Evolutionary conservation across 2,797 vertebrate genomes (phyloP), one percentile per base, ranked within the genome.

Genomic region (Bothrops alternatus): DNA sequence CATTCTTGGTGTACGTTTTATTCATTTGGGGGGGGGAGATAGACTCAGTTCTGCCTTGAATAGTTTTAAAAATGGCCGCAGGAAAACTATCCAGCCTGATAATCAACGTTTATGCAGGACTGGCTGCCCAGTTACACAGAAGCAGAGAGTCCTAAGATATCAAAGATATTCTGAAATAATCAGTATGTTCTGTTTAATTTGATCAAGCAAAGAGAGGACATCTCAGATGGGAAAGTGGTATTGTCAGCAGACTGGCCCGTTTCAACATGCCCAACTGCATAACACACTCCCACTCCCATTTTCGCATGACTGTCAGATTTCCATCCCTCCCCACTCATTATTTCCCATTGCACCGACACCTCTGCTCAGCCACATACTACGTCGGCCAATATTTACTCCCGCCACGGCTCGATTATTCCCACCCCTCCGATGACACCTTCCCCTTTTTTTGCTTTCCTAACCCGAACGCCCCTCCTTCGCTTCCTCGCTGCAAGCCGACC

Each of bases 1-100:
- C 23, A 25, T 18, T 26, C 23, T 63, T 56, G 23, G 56, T 3
- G 50, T 0, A 8, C 18, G 2, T 87, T 14, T 88, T 32, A 58
- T 1, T 65, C 0, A 1, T 0, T 7, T 37, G 28, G 32, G 8
- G 50, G 50, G 50, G 50, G 50, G 14, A 23, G 28, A 56, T 0
- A 10, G 5, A 23, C 47, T 12, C 0, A 26, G 28, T 55, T 90
- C 25, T 58, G 90, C 0, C 6, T 86, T 60, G n/a, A 10, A 57
- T 14, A n/a, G 18, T 65, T 42, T 4, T 32, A 25, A 94, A n/a
- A 50, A 73, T 89, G 90, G 47, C 56, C n/a, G 14, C 55, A 26
- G 25, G 4, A 61, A 88, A 56, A 12, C 42, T 6, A 95, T 37
- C 10, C 69, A 20, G 0, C 0, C 32, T 0, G 14, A 73, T 56